A percentile compares a stretch with the other conserved stretches of the same genome.
Conservation (phyloP, 2,888 invertebrate species). For the Chymomyza caudatula region DNA sequence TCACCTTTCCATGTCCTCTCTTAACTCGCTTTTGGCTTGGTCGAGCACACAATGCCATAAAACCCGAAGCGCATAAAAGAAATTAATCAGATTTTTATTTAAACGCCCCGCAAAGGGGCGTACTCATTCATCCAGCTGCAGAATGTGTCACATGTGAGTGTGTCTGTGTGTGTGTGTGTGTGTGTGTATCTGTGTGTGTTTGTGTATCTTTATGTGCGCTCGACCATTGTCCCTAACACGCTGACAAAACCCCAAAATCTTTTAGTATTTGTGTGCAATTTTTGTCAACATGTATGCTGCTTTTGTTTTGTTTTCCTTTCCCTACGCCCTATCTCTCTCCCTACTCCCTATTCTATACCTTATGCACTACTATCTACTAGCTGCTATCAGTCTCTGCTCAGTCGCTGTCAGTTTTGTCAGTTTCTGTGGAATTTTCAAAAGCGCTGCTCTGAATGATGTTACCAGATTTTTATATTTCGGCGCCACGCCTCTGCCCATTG, state of each 20-base stretch:
- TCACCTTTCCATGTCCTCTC: constrained; percentile 44
- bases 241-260: constrained; percentile 49
- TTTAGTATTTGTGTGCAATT: constrained; percentile 59
- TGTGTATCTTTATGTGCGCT: neutral
- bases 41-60: constrained; percentile 61
- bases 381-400: neutral
- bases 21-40: constrained; percentile 11
- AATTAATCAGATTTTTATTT: constrained; percentile 74
- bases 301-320: neutral
- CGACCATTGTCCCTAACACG: constrained; percentile 53
- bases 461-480: constrained; percentile 64
- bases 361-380: neutral
- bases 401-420: constrained; percentile 49
- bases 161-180: constrained; percentile 1
- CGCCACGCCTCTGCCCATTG: constrained; percentile 36
- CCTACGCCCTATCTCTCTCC: neutral
- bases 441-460: constrained; percentile 60
- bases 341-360: neutral
- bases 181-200: constrained; percentile 13
- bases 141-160: neutral
- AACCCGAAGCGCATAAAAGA: constrained; percentile 65
- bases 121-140: neutral
- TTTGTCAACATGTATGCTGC: constrained; percentile 55
- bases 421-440: constrained; percentile 53
- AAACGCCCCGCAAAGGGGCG: constrained; percentile 50